A percentile compares a stretch with the other conserved stretches of the same genome.
Evolutionary conservation across 2,888 invertebrate genomes (phyloP).

Genomic region (Agrochola macilenta): DNA sequence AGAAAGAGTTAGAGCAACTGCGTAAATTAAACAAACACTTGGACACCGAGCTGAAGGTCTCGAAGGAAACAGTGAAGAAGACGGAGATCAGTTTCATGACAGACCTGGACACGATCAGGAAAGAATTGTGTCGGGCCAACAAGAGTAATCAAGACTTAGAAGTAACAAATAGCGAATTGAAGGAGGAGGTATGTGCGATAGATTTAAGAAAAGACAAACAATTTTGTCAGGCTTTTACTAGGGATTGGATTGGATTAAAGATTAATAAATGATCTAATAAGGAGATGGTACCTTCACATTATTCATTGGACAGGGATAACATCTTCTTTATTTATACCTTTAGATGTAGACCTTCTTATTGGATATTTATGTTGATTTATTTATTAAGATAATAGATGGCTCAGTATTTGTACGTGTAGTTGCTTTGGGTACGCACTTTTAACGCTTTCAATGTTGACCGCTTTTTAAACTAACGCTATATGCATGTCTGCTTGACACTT

Average conservation of each 20-base stretch:
- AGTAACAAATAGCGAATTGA: conserved; percentile 92
- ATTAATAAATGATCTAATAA: conserved; percentile 36
- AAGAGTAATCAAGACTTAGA: conserved; percentile 92
- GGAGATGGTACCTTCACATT: conserved; percentile 40
- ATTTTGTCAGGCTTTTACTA: not conserved
- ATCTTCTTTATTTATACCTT: conserved; percentile 22
- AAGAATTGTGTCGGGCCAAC: conserved; percentile 88
- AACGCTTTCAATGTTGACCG: conserved; percentile 75
- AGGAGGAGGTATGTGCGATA: conserved; percentile 91
- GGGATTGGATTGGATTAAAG: not conserved
- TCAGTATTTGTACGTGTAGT: conserved; percentile 64
- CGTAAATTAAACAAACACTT: conserved; percentile 83
- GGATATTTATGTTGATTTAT: conserved; percentile 30
- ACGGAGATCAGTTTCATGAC: conserved; percentile 84
- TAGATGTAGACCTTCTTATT: conserved; percentile 23
- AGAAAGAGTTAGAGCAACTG: conserved; percentile 84
- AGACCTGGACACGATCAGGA: conserved; percentile 88
- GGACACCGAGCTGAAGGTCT: conserved; percentile 86
- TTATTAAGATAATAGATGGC: conserved; percentile 36
- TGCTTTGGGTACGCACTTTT: conserved; percentile 70
- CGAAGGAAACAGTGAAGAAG: conserved; percentile 86
- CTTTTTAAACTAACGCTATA: conserved; percentile 69
- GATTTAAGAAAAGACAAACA: not conserved
- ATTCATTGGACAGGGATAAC: conserved; percentile 37
- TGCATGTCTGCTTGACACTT: conserved; percentile 75